Evolutionary conservation across 2,888 invertebrate species (phyloP), one percentile per base, ranked within the genome.

Genomic region (Frankliniella intonsa): DNA sequence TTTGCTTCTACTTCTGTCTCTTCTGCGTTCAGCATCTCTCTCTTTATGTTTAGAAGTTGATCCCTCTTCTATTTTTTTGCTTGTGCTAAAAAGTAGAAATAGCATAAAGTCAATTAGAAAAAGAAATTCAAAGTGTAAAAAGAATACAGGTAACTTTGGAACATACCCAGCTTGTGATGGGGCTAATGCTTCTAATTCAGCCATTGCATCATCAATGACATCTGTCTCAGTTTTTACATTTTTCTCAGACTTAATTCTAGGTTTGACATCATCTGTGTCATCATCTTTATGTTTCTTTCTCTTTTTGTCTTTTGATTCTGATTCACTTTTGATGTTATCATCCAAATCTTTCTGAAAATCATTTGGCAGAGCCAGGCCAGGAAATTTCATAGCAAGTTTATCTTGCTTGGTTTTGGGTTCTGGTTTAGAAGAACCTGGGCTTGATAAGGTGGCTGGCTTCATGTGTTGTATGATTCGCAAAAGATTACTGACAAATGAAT

Each of bases 381-480:
- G 96, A 87, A 95, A 96, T 87, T 94, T 94, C 69, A 88, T 87
- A 0, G 93, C 91, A 69, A 95, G 86, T 80, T 90, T 89, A 84
- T 93, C 91, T 80, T 89, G 88, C 84, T 89, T 89, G 3, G 85
- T 87, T 38, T 86, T 86, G 50, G 85, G 83, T 83, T 84, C 84
- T 82, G 83, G 82, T 81, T 83, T 81, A 69, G 87, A 86, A 81
- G 87, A 87, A 9, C 80, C 81, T 0, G 82, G 81, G 25, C 83
- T 81, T 51, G 86, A 88, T 0, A 86, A 81, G 3, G 82, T 55
- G 62, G 85, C 87, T 9, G 95, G 94, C 87, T 94, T 94, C 98
- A 99, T 98, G 86, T 97, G 95, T 86, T 97, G 95, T 84, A 99
- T 98, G 82, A 99, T 95, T 82, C 99, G 92, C 50, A 98, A 90